These are phyloP conservation scores for Leucopsar rothschildi DNA, from an alignment of 2,113 vertebrate species.

Conservation along the genomic window DNA sequence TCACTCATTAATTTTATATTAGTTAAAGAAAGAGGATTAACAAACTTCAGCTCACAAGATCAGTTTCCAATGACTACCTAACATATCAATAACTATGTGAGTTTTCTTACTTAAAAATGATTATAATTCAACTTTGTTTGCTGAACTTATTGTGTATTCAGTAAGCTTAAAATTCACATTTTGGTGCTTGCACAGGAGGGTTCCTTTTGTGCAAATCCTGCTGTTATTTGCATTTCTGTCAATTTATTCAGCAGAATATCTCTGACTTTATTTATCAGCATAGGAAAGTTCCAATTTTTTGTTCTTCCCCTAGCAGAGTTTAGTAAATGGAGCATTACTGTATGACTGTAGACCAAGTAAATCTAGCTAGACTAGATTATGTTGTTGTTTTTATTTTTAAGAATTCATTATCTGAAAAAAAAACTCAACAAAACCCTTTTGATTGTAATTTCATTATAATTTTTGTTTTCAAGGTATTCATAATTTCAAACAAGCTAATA, in stretches of 20 bases:
- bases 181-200: background rate
- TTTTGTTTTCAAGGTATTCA: background rate
- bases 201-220: background rate
- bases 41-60: background rate
- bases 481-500: background rate
- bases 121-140: background rate
- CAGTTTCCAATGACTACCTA: background rate
- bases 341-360: background rate
- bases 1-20: background rate
- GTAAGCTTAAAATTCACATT: background rate
- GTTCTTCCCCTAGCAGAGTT: background rate
- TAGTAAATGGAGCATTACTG: background rate
- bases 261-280: background rate
- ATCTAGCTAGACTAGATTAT: background rate
- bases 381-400: background rate
- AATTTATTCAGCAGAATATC: background rate
- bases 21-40: background rate
- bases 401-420: background rate
- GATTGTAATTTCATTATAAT: background rate
- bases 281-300: background rate
- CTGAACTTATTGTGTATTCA: background rate
- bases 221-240: background rate
- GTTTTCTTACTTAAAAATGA: background rate
- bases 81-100: accelerated
- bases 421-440: background rate